These are phyloP conservation scores for Chloroclysta siterata DNA, from an alignment of 2,888 invertebrate genomes.

Conservation along the genomic window DNA sequence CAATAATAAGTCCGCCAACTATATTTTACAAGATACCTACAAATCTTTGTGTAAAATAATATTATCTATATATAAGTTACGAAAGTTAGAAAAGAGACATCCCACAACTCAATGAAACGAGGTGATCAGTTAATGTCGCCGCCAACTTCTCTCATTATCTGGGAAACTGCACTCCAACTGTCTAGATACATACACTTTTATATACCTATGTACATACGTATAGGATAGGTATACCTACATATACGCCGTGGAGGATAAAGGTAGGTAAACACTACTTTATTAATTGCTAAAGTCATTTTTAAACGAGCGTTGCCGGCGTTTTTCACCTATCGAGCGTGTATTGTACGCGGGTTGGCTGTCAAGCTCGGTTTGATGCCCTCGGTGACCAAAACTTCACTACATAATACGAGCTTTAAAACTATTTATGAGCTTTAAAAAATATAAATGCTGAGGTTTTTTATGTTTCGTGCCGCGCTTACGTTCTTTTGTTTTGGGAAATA, in stretches of 20 bases:
- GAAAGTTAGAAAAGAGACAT: conserved; percentile 1
- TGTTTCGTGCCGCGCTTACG: too few species aligned
- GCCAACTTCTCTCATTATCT: conserved; percentile 19
- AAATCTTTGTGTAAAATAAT: too few species aligned
- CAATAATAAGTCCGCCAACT: too few species aligned
- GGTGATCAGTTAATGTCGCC: conserved; percentile 19
- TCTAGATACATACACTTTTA: neutral
- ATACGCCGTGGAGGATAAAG: too few species aligned
- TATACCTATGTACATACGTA: neutral
- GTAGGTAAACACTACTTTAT: too few species aligned
- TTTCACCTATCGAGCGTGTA: too few species aligned
- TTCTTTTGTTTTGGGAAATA: too few species aligned
- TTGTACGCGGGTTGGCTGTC: neutral
- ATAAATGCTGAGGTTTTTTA: neutral
- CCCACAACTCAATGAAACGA: conserved; percentile 11
- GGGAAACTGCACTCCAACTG: conserved; percentile 14
- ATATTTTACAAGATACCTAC: too few species aligned
- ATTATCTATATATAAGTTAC: too few species aligned
- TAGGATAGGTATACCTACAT: neutral
- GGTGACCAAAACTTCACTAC: neutral
- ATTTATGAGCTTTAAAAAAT: neutral
- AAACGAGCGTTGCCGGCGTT: too few species aligned
- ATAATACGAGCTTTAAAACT: neutral
- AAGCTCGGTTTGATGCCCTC: neutral
- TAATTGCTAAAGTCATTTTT: too few species aligned